Evolutionary conservation across 2,797 vertebrate genomes (phyloP), one percentile per base, ranked within the genome.

Genomic region (Notolepis coatsorum): DNA sequence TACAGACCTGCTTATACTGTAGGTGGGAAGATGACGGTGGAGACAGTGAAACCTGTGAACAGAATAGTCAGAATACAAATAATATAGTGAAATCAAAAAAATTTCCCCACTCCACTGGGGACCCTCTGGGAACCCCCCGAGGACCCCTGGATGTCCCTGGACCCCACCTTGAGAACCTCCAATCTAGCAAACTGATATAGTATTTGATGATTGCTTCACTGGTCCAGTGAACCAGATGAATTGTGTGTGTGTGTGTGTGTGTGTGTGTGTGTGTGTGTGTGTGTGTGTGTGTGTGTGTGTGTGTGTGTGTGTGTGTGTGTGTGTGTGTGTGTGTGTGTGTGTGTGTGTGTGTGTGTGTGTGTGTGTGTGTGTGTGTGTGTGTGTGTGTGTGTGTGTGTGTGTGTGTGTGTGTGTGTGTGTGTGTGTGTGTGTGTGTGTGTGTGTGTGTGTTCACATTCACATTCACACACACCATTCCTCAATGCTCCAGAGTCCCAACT

Each of bases 401-500:
- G 54, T 23, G 31, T 43, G 15, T 20, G 9, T 0, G 3, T 20
- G n/a, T n/a, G 17, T 33, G n/a, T 20, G 21, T 57, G 37, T 6
- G 53, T 21, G 25, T 54, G 33, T 60, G 37, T 27, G 18, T 37
- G 21, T 43, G n/a, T 50, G 6, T 13, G 41, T 41, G 20, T 15
- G 54, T 23, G 31, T 43, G 15, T 20, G 9, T 0, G 3, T 20
- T n/a, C n/a, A n/a, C n/a, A n/a, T n/a, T n/a, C n/a, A n/a, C n/a
- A n/a, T n/a, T n/a, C n/a, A n/a, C n/a, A n/a, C n/a, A n/a, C 7
- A 1, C 45, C 33, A 25, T 63, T 54, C 20, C 7, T 68, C 0
- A 46, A n/a, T 54, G 59, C 41, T 51, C 42, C 46, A 61, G 48
- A 64, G 47, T 37, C 21, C 45, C 35, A 37, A 58, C 63, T 69